Evolutionary conservation across 2,797 vertebrate species (phyloP).

Genomic region (Xenentodon cancila): DNA sequence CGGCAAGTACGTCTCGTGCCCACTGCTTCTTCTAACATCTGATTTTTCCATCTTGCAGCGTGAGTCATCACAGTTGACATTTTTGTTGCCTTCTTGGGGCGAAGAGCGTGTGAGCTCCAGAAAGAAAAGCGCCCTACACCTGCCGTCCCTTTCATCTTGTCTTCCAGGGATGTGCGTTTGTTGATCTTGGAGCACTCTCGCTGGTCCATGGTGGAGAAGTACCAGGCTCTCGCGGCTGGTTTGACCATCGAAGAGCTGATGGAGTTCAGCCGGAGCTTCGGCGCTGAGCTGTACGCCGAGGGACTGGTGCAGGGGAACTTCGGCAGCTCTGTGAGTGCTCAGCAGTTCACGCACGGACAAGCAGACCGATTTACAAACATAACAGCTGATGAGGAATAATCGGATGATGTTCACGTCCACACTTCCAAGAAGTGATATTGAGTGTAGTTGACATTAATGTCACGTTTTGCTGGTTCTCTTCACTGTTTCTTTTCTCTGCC

Average conservation of each 20-base stretch:
- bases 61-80: constrained; percentile 30
- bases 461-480: constrained; percentile 16
- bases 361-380: constrained; percentile 19
- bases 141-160: neutral
- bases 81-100: constrained; percentile 68
- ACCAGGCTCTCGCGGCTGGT: constrained; percentile 86
- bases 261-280: constrained; percentile 87
- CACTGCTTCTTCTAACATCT: neutral
- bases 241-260: constrained; percentile 85
- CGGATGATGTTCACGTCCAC: constrained; percentile 15
- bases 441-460: constrained; percentile 19
- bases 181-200: constrained; percentile 90
- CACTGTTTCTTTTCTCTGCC: constrained; percentile 23
- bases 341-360: constrained; percentile 18
- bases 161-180: constrained; percentile 88
- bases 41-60: neutral
- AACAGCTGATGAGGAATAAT: constrained; percentile 32
- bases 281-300: constrained; percentile 89
- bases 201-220: constrained; percentile 95
- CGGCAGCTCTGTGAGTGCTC: constrained; percentile 74
- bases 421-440: constrained; percentile 17
- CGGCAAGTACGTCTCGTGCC: constrained; percentile 83
- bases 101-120: constrained; percentile 27
- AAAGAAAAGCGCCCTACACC: constrained; percentile 6
- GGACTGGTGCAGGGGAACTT: constrained; percentile 96